These are phyloP conservation scores for Eulemur rufifrons DNA, from an alignment of 2,113 vertebrate species.

Conservation along the genomic window DNA sequence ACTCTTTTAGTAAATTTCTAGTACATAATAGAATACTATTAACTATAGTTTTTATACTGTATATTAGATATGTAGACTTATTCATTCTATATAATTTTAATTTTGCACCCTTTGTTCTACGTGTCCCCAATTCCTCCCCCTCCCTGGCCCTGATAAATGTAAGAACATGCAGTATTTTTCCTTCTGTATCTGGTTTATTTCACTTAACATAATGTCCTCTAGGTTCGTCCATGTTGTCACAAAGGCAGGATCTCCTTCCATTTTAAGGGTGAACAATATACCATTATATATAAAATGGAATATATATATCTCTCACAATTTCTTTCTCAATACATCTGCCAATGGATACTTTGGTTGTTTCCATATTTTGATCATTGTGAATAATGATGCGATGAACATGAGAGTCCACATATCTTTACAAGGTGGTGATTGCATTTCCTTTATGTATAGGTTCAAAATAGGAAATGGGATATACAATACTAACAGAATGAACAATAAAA, in stretches of 20 bases:
- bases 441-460: background rate
- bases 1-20: background rate
- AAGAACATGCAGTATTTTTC: background rate
- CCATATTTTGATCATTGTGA: background rate
- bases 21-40: background rate
- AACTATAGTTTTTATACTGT: background rate
- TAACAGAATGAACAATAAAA: background rate
- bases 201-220: background rate
- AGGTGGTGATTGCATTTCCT: background rate
- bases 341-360: background rate
- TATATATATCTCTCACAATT: no score
- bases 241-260: background rate
- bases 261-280: background rate
- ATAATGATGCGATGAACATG: background rate
- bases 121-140: background rate
- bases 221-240: background rate
- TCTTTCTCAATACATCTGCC: background rate
- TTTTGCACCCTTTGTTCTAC: background rate
- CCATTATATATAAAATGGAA: background rate
- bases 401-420: background rate
- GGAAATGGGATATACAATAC: background rate
- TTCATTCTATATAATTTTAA: background rate
- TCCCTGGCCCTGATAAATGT: background rate
- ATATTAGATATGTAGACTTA: background rate
- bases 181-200: background rate